These are phyloP conservation scores for Progne subis DNA, from an alignment of 2,113 vertebrate genomes.

Conservation along the genomic window DNA sequence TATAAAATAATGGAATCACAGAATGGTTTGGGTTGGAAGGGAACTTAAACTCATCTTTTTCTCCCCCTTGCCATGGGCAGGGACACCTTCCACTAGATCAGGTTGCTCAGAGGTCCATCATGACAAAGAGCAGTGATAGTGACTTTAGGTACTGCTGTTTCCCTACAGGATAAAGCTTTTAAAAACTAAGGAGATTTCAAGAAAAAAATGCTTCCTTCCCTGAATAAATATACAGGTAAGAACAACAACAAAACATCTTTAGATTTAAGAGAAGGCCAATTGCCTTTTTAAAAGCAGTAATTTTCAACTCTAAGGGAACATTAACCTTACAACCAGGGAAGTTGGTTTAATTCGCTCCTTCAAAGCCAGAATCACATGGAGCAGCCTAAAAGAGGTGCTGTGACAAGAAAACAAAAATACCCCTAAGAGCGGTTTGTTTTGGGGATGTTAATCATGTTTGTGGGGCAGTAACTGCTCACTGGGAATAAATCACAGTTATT, in stretches of 20 bases:
- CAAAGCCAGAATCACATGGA: not conserved
- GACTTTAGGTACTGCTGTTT: not conserved
- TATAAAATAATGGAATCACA: not conserved
- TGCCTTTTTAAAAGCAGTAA: not conserved
- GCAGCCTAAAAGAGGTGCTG: not conserved
- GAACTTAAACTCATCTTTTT: not conserved
- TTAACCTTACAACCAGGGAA: not conserved
- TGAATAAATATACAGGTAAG: not conserved
- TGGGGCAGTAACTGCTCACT: not conserved
- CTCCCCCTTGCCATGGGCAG: not conserved
- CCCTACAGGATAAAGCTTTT: not conserved
- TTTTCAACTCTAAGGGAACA: not conserved
- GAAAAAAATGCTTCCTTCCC: not conserved
- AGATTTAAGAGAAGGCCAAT: not conserved
- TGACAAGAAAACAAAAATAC: conserved; percentile 6
- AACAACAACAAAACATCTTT: not conserved
- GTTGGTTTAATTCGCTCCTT: not conserved
- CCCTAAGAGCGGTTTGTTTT: not conserved
- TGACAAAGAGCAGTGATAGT: not conserved
- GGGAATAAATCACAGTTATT: not conserved
- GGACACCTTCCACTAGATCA: not conserved
- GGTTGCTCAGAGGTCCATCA: not conserved
- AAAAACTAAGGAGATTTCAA: not conserved
- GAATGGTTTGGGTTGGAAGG: not conserved
- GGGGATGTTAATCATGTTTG: not conserved